Evolutionary conservation across 23 tunicate genomes (phyloP), one percentile per base, ranked within the genome.

Genomic region (Botrylloides violaceus): DNA sequence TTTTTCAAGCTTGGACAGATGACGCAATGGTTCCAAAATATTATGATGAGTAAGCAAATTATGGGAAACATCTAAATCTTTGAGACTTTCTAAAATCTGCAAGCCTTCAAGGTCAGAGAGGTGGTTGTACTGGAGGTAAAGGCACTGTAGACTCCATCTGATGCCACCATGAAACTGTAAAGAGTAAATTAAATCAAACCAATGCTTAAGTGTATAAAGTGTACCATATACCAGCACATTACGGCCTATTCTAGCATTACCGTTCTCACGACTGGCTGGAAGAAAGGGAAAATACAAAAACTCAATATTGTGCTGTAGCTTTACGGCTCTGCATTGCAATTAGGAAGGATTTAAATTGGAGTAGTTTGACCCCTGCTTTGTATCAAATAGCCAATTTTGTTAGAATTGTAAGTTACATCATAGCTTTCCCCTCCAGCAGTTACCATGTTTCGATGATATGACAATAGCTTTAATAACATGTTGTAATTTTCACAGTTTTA

Each of bases 71-170:
- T 68, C 47, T n/a, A 68, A 37, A 9, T 37, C 74, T 26, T 35
- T 39, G 21, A 68, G 12, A 28, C 32, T 68, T 68, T 68, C 74
- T 25, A 68, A 43, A 0, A 26, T 5, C 1, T 19, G 49, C 74
- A 68, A 43, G 4, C 74, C 74, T 37, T 68, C 74, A 38, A 35
- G 28, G 27, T 39, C 18, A 0, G 74, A 68, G 26, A 68, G 24
- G 36, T 68, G 55, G 29, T 68, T 68, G 74, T 68, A 68, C 19
- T 55, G 28, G 5, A 68, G 1, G 25, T 37, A 43, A 34, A 68
- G 22, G 37, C 18, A 37, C 30, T 68, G 74, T 19, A 68, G 47
- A 19, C 74, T 39, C 74, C 74, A 68, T 43, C 74, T 35, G 47
- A 43, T 43, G 27, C 30, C 57, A 68, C 61, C 74, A 43, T 4